Evolutionary conservation across 2,797 vertebrate genomes (phyloP), one percentile per base, ranked within the genome.

Genomic region (Xenopus petersii): DNA sequence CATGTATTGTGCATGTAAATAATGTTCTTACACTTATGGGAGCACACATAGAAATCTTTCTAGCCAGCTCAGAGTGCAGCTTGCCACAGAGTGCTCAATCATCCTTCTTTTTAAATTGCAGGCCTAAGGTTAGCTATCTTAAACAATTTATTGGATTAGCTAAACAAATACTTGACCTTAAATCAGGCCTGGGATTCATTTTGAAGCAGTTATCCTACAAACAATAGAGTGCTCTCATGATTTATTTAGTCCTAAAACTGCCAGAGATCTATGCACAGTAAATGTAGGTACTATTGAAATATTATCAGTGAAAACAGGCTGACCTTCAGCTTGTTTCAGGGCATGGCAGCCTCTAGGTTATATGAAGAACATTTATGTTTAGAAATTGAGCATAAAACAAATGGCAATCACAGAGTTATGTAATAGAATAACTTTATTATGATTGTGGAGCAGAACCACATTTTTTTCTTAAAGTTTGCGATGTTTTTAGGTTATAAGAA

Each of bases 41-140:
- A 42, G 49, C 49, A 51, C 11, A 51, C 49, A 15, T 51, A 12
- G 13, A 2, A 51, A 51, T 51, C 2, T 26, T 26, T 26, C 13
- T 51, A 51, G 6, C 10, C 48, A 36, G 36, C 8, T 51, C 3
- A 51, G 49, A 4, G 26, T 30, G 26, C 36, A 42, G 36, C 36
- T 51, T 51, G 55, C n/a, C 16, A 7, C 4, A 17, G 55, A 26
- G 55, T 16, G 55, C n/a, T 16, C 16, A 13, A 56, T 56, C 12
- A 36, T 63, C 15, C 61, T 26, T 30, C 33, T 33, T 33, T 63
- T 42, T 63, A 36, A 33, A 63, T 63, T 63, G 8, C 26, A 24
- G 21, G 61, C 30, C 61, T 16, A 63, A 63, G 61, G 30, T 63
- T 63, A 16, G 30, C 10, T 63, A 36, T 63, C 30, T 63, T 36